These are phyloP conservation scores for Camponotus vicinus DNA, from an alignment of 1,140 invertebrate species.

Conservation along the genomic window DNA sequence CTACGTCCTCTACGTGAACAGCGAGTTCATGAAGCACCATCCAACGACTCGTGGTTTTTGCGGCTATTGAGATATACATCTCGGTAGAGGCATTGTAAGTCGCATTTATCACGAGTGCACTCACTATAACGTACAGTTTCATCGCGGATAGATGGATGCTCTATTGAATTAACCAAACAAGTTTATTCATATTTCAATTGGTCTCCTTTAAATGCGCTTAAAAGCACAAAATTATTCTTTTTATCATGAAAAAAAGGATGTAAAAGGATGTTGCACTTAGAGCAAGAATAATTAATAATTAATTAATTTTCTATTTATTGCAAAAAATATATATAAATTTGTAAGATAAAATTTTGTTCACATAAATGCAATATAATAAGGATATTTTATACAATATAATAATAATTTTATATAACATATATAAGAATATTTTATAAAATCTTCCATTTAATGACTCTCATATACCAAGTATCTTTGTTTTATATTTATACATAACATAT, in stretches of 20 bases:
- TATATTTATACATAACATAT: neutral
- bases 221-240: neutral
- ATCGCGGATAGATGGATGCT: constrained; percentile 4
- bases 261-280: too few relatives aligned
- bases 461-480: neutral
- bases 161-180: constrained; percentile 35
- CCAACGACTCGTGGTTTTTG: constrained; percentile 48
- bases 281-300: neutral
- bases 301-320: neutral
- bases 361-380: neutral
- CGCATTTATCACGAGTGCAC: constrained; percentile 46
- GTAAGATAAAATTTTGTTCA: neutral
- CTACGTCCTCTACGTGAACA: constrained; percentile 45
- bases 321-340: neutral
- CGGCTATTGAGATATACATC: constrained; percentile 58
- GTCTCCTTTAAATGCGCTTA: too few relatives aligned
- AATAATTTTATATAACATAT: too few relatives aligned
- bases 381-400: neutral
- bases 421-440: neutral
- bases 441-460: neutral
- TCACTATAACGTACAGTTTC: constrained; percentile 14
- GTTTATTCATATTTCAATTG: neutral
- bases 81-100: constrained; percentile 53
- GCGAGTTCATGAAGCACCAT: constrained; percentile 53
- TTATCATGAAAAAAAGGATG: neutral